Percentiles rank a stretch among this genome's conserved stretches.
phyloP scores from a whole-genome alignment of 2,888 invertebrate genomes.

The Mechanitis messenoides region DNA sequence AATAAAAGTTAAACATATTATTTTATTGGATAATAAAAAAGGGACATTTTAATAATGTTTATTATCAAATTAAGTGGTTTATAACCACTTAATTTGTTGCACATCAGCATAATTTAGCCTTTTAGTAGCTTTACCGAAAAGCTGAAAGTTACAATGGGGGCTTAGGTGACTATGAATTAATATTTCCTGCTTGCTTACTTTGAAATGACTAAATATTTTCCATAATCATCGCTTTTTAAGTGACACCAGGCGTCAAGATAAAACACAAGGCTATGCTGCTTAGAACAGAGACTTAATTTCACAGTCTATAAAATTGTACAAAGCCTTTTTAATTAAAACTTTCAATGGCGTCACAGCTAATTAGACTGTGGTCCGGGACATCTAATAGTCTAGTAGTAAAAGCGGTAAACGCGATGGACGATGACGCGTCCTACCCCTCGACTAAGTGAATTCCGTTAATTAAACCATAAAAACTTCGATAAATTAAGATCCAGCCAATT shows the following conservation, averaged over 20 bases:
- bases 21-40: too few species aligned
- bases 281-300: slow-evolving; percentile 60
- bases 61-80: too few species aligned
- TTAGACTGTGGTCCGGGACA: slow-evolving; percentile 60
- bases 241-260: slow-evolving; percentile 40
- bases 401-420: slow-evolving; percentile 50
- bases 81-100: background rate
- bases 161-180: slow-evolving; percentile 12
- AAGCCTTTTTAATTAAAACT: slow-evolving; percentile 76
- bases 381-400: slow-evolving; percentile 50
- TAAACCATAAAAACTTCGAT: slow-evolving; percentile 78
- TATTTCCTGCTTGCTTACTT: slow-evolving; percentile 11
- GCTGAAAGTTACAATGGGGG: slow-evolving; percentile 3
- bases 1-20: too few species aligned
- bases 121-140: background rate
- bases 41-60: too few species aligned
- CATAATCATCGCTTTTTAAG: slow-evolving; percentile 14
- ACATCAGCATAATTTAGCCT: background rate
- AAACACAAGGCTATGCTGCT: slow-evolving; percentile 37
- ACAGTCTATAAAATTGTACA: slow-evolving; percentile 70
- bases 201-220: slow-evolving; percentile 18
- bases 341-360: slow-evolving; percentile 69
- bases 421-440: slow-evolving; percentile 36
- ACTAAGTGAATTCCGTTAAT: slow-evolving; percentile 78
- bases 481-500: slow-evolving; percentile 77